Conservation (phyloP, 2,797 vertebrate species). For the Chaetophractus vellerosus region DNA sequence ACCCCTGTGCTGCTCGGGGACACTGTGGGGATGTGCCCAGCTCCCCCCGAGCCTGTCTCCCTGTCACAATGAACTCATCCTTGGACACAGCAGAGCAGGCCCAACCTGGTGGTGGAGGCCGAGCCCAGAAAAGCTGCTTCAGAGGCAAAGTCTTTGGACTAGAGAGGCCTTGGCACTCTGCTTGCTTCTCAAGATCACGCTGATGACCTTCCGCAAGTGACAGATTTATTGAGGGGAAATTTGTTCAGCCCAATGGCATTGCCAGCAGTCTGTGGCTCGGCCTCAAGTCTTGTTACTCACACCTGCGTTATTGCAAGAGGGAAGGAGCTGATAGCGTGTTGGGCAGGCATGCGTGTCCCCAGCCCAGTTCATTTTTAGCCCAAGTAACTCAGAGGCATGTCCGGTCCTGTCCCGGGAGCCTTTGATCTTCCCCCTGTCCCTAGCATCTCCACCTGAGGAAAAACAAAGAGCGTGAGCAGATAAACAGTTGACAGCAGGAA, state of each 20-base stretch:
- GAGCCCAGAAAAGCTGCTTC: accelerated
- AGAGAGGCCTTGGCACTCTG: not conserved
- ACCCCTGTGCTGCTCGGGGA: no score
- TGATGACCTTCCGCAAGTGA: slow-evolving; percentile 29
- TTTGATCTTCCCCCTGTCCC: no score
- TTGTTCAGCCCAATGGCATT: not conserved
- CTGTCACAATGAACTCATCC: no score
- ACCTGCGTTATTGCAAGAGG: not conserved
- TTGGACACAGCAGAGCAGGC: accelerated
- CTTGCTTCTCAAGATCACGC: slow-evolving; percentile 60
- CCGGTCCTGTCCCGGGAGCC: no score
- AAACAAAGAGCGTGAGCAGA: no score
- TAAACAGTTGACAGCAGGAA: no score
- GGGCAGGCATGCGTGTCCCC: not conserved
- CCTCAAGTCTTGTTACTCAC: slow-evolving; percentile 56
- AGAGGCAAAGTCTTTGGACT: not conserved
- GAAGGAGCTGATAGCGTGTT: not conserved
- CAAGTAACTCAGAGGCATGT: no score
- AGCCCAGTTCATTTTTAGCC: no score
- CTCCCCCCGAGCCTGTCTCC: no score
- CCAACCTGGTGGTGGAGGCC: accelerated
- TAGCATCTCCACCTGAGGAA: no score
- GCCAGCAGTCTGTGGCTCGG: not conserved
- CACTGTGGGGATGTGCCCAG: no score
- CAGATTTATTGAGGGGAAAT: slow-evolving; percentile 30